Conservation (phyloP, 1,140 invertebrate genomes). For the Hermatobates lingyangjiaoensis region DNA sequence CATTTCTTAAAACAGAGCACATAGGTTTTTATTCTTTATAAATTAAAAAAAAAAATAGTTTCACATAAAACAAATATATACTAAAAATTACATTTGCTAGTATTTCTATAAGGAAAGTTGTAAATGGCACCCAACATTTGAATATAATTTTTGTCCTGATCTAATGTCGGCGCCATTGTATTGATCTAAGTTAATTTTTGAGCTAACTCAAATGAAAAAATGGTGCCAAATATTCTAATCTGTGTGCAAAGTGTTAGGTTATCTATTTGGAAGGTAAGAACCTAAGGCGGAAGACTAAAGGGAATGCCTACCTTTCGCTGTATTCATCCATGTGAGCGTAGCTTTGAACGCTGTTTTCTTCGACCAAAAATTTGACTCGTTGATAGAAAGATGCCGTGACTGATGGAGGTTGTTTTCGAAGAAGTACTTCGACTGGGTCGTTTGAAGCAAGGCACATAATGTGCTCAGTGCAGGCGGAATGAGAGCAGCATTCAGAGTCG, state of each 20-base stretch:
- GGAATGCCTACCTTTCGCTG: constrained; percentile 92
- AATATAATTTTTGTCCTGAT: no score
- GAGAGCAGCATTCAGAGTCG: constrained; percentile 86
- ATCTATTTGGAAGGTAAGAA: background rate
- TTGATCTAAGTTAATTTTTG: constrained; percentile 3
- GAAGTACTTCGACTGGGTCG: constrained; percentile 83
- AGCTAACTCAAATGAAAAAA: background rate
- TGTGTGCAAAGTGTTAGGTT: constrained; percentile 3
- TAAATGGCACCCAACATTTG: no score
- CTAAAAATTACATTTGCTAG: no score
- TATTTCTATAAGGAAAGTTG: no score
- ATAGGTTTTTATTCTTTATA: no score
- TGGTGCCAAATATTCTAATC: background rate
- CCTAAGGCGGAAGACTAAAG: no score
- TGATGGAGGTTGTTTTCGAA: constrained; percentile 85
- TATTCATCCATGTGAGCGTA: constrained; percentile 94
- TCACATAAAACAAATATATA: no score
- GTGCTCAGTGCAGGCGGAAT: constrained; percentile 63
- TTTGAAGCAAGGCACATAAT: constrained; percentile 87
- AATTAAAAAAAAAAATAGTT: no score
- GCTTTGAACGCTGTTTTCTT: constrained; percentile 94
- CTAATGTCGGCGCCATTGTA: background rate
- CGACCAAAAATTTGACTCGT: constrained; percentile 92
- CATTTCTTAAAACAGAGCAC: no score
- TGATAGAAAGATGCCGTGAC: constrained; percentile 96